Base-by-base conservation (phyloP, 2,888 invertebrate genomes). In the Hydroisotoma schaefferi region DNA sequence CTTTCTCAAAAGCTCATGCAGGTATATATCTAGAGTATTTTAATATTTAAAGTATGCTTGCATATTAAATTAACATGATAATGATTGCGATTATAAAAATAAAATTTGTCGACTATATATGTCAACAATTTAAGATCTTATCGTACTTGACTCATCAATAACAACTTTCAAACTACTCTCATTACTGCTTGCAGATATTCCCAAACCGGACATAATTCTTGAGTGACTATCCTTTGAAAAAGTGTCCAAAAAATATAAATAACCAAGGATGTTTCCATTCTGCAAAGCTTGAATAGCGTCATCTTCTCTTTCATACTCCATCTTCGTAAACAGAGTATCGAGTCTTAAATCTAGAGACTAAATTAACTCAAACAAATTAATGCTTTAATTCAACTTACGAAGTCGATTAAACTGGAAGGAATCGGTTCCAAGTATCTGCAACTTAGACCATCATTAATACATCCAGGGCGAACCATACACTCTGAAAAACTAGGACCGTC, bases 391-490 rank as follows among this genome's bases (percentile, higher is more conserved):
- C 15, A 47, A 28, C 49, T 8, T 49, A 49, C 63, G 52, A 59
- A 63, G 33, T 38, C 26, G 8, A 63, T 46, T 6, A 57, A 15
- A 27, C 53, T 58, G 15, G 20, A 8, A 26, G 53, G 12, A 15
- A 63, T 53, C 2, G 37, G 48, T 47, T 59, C 48, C 20, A 63
- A 47, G 48, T 57, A 63, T 43, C 63, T 29, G 57, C 63, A 63
- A 23, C 54, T 53, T 55, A 63, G 44, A 56, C 43, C 53, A 25
- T 63, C 55, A 4, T 55, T 53, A 33, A 55, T 57, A 20, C 63
- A 63, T 18, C 49, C 63, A 54, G 27, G 23, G 3, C 56, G 53
- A 2, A 53, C 27, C 59, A 59, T 59, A n/a, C 59, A 59, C 12
- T 48, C 57, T 8, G 53, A 44, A 27, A 47, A 47, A 44, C 56